phyloP scores from a whole-genome alignment of 1,140 invertebrate species.

The Brachionus angularis region DNA sequence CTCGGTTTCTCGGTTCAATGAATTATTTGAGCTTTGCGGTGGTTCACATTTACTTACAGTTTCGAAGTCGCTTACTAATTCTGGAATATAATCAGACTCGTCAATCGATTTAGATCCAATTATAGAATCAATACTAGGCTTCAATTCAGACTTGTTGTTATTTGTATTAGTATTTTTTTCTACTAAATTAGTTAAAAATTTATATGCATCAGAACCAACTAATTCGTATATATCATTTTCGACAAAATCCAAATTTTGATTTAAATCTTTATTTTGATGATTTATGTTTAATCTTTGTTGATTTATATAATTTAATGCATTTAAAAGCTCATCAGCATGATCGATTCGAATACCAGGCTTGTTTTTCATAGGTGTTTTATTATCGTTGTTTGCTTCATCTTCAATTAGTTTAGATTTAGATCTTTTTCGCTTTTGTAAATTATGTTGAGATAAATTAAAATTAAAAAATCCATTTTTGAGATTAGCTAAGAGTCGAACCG shows the following conservation, averaged over 20 bases:
- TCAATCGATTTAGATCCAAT: too few relatives aligned
- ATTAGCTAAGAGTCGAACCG: slow-evolving; percentile 16
- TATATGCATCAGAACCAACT: slow-evolving; percentile 22
- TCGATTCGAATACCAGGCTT: too few relatives aligned
- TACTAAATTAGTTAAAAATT: background rate
- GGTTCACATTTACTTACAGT: background rate
- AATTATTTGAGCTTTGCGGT: too few relatives aligned
- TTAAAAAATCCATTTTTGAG: slow-evolving; percentile 35
- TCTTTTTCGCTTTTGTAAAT: background rate
- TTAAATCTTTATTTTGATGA: background rate
- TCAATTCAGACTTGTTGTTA: background rate
- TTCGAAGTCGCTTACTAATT: background rate
- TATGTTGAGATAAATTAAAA: slow-evolving; percentile 8
- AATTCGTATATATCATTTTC: background rate
- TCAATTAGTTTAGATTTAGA: background rate
- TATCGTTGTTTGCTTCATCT: background rate
- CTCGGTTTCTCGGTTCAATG: too few relatives aligned
- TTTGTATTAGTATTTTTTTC: background rate
- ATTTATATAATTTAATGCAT: slow-evolving; percentile 12
- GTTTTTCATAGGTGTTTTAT: too few relatives aligned
- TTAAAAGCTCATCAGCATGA: background rate
- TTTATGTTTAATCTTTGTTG: background rate
- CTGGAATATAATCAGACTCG: background rate
- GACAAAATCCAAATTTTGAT: background rate
- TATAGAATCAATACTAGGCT: too few relatives aligned